Conservation (phyloP, 2,797 vertebrate species). For the Anabacerthia variegaticeps region DNA sequence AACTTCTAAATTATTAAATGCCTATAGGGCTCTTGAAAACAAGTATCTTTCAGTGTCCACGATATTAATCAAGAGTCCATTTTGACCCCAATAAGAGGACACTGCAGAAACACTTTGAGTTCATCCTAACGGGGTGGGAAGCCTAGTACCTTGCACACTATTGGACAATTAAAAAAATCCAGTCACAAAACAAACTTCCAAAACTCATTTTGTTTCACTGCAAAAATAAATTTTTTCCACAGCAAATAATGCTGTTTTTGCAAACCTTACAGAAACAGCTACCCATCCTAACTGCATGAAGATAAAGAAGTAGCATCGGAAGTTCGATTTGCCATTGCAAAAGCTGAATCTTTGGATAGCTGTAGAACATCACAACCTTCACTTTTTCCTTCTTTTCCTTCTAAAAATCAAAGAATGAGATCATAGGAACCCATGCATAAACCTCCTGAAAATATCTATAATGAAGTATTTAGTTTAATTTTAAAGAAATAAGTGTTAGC, state of each 20-base stretch:
- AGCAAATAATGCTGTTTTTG: neutral
- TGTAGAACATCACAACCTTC: neutral
- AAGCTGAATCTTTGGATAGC: neutral
- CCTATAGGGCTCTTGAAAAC: neutral
- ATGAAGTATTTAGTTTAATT: neutral
- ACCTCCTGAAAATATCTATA: neutral
- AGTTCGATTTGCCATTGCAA: neutral
- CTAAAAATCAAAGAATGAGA: neutral
- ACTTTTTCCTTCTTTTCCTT: neutral
- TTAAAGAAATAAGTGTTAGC: neutral
- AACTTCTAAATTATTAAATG: neutral
- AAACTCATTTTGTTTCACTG: neutral
- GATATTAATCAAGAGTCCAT: neutral
- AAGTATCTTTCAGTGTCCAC: neutral
- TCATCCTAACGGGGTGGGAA: neutral
- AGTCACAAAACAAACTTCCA: neutral
- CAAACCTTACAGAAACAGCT: neutral
- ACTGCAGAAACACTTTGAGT: neutral
- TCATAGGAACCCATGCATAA: neutral
- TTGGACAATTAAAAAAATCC: neutral
- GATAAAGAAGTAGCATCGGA: neutral
- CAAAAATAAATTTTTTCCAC: neutral
- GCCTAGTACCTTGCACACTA: neutral
- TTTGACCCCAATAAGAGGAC: neutral
- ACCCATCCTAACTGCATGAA: neutral